A percentile compares a stretch with the other conserved stretches of the same genome.
These are phyloP conservation scores for Mus caroli DNA, from an alignment of 2,797 vertebrate species.

Conservation along the genomic window DNA sequence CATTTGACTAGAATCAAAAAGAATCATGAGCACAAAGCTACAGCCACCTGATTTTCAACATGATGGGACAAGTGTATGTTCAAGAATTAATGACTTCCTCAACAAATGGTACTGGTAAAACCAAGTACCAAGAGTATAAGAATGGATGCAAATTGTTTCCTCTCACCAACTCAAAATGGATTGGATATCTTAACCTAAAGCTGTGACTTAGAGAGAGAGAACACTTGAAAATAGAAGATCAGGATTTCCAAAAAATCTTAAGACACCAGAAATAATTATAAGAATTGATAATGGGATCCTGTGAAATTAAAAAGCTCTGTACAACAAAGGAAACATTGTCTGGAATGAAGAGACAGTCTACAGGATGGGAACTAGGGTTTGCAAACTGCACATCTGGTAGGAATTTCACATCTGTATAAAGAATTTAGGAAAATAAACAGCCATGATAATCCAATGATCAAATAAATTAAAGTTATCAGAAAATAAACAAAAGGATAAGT, in stretches of 20 bases:
- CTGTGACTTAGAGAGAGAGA: not conserved
- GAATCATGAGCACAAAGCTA: not conserved
- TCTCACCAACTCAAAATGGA: not conserved
- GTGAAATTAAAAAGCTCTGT: not conserved
- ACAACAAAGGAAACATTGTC: not conserved
- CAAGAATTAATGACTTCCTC: not conserved
- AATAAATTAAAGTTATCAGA: not conserved
- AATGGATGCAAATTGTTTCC: not conserved
- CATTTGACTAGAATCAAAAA: not conserved
- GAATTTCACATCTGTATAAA: not conserved
- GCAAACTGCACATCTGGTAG: not conserved
- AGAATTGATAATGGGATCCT: not conserved
- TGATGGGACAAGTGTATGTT: not conserved
- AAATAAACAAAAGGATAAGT: not conserved
- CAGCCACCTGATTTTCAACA: not conserved
- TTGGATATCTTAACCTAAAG: not conserved
- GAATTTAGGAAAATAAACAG: not conserved
- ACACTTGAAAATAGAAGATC: not conserved
- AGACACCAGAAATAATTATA: not conserved
- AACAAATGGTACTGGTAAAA: not conserved
- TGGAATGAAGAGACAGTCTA: no score
- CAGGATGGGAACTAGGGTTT: not conserved
- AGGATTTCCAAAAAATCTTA: not conserved
- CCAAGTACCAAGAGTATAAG: not conserved
- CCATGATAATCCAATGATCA: not conserved